Conservation (phyloP, 35 echinoderm and acorn worm species). For the Hemicentrotus pulcherrimus region DNA sequence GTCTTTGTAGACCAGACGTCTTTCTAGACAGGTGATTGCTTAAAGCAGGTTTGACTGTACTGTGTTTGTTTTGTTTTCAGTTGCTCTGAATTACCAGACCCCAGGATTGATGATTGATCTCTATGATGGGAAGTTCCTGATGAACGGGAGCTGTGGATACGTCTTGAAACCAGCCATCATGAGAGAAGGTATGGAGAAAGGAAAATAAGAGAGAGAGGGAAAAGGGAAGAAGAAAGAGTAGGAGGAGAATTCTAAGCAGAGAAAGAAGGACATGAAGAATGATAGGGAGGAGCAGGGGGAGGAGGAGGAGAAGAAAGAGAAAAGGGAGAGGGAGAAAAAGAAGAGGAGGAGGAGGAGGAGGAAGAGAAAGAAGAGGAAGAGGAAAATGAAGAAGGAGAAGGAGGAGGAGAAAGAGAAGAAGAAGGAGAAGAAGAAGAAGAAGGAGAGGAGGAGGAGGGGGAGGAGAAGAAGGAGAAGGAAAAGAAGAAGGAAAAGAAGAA, state of each 20-base stretch:
- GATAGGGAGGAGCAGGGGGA: neutral
- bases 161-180: conserved; percentile 94
- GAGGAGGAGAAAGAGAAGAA: no score
- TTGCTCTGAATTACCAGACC: conserved; percentile 97
- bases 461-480: neutral
- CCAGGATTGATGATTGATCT: conserved; percentile 97
- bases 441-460: no score
- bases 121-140: conserved; percentile 92
- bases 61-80: conserved; percentile 45
- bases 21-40: no score
- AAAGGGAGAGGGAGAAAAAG: neutral
- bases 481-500: neutral
- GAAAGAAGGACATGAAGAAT: no score
- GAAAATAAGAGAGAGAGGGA: neutral
- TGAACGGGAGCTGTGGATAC: conserved; percentile 94
- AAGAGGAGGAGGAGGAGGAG: neutral
- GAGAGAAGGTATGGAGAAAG: conserved; percentile 82
- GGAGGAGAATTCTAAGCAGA: no score
- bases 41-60: no score
- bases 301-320: neutral
- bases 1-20: no score
- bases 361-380: neutral
- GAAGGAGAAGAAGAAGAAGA: no score
- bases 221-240: neutral
- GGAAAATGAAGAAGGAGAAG: no score